phyloP scores from a whole-genome alignment of 2,113 vertebrate genomes.

The Thymallus thymallus region DNA sequence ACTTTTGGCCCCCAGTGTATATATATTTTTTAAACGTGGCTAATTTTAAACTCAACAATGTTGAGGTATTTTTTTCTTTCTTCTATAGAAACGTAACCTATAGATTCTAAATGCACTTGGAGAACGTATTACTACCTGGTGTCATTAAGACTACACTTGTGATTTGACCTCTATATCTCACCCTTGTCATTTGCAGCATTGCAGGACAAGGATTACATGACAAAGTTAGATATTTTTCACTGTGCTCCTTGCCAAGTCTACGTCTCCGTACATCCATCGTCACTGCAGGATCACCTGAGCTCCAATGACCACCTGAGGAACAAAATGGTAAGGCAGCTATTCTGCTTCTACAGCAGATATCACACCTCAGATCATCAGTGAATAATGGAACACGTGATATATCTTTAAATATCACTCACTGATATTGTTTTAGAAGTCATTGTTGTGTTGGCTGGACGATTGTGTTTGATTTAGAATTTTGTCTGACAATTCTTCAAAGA shows the following conservation, averaged over 20 bases:
- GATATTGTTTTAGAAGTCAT: background rate
- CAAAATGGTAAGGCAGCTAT: conserved; percentile 39
- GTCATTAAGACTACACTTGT: background rate
- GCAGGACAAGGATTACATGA: conserved; percentile 3
- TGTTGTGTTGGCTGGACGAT: background rate
- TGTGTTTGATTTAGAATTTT: no score
- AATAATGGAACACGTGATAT: no score
- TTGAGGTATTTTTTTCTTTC: no score
- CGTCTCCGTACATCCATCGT: conserved; percentile 35
- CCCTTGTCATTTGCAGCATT: background rate
- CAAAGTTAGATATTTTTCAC: background rate
- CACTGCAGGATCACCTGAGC: conserved; percentile 57
- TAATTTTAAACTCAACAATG: no score
- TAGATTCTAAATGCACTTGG: background rate
- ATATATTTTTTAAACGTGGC: no score
- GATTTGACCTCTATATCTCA: background rate
- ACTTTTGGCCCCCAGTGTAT: no score
- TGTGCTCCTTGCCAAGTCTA: conserved; percentile 2
- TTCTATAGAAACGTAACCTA: no score
- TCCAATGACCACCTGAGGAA: conserved; percentile 54
- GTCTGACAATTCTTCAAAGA: background rate
- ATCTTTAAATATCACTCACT: no score
- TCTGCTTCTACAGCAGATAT: no score
- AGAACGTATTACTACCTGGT: background rate
- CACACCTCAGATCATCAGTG: no score